Evolutionary conservation across 37 sponge, comb jelly and placozoan genomes (phyloP).

Genomic region (Haliclona indistincta): DNA sequence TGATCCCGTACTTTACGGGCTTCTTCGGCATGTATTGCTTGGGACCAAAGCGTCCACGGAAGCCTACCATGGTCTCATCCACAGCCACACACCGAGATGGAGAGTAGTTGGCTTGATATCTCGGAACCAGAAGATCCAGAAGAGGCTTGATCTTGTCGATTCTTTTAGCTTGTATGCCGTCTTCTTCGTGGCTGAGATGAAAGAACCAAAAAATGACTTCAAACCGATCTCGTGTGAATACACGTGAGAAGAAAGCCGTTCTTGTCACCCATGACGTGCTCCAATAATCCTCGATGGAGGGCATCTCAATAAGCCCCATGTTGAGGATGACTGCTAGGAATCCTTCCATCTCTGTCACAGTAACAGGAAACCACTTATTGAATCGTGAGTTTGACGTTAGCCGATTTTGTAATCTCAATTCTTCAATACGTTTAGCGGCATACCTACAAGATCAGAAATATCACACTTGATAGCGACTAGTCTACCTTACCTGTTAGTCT

Average conservation of each 20-base stretch:
- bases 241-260: not conserved
- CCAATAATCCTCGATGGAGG: slow-evolving; percentile 14
- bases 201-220: slow-evolving; percentile 8
- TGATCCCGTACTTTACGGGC: slow-evolving; percentile 20
- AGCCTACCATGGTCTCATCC: slow-evolving; percentile 21
- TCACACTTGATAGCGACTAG: not conserved
- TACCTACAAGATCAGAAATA: not conserved
- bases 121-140: slow-evolving; percentile 7
- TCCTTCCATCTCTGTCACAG: not conserved
- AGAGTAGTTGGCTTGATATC: not conserved
- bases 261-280: slow-evolving; percentile 1
- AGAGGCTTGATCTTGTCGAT: slow-evolving; percentile 23
- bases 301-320: slow-evolving; percentile 5
- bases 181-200: slow-evolving; percentile 6
- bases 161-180: not conserved
- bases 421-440: not conserved
- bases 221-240: slow-evolving; percentile 10
- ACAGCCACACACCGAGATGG: not conserved
- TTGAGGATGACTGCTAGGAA: not conserved
- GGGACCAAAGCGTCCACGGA: slow-evolving; percentile 22
- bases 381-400: not conserved
- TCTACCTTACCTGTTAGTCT: slow-evolving; percentile 2
- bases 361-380: not conserved
- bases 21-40: slow-evolving; percentile 28
- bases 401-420: not conserved